Conservation (phyloP, 2,888 invertebrate species). For the Caenorhabditis sp. region DNA sequence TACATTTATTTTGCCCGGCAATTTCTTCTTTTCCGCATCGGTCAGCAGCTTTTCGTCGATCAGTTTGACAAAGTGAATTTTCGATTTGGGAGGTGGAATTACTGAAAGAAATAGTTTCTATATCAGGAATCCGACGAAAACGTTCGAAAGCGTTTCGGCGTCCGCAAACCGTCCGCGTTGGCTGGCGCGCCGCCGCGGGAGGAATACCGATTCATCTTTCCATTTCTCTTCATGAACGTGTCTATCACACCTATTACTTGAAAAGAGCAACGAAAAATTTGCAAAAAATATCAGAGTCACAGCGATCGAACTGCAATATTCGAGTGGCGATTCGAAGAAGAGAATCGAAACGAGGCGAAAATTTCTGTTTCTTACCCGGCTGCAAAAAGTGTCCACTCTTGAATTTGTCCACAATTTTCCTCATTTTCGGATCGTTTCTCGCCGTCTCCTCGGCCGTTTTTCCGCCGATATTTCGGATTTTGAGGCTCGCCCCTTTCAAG, state of each 20-base stretch:
- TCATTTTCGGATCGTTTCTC: conserved; percentile 13
- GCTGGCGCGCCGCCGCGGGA: too few relatives aligned
- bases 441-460: conserved; percentile 38
- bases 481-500: conserved; percentile 61
- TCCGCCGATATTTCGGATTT: conserved; percentile 25
- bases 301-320: background rate
- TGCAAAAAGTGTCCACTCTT: conserved; percentile 32
- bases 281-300: conserved; percentile 8
- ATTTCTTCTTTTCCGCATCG: conserved; percentile 23
- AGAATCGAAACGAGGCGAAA: too few relatives aligned
- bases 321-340: too few relatives aligned
- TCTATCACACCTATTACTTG: too few relatives aligned
- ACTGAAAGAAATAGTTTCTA: too few relatives aligned
- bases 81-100: conserved; percentile 52
- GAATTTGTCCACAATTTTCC: conserved; percentile 28
- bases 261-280: too few relatives aligned
- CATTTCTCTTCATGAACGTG: too few relatives aligned
- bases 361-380: conserved; percentile 39
- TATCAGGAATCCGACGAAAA: too few relatives aligned
- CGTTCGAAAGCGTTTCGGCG: too few relatives aligned
- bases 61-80: conserved; percentile 39
- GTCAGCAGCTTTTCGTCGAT: conserved; percentile 31
- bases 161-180: too few relatives aligned
- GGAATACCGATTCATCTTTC: too few relatives aligned
- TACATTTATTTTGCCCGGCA: conserved; percentile 56